Evolutionary conservation across 1,140 invertebrate species (phyloP).

Genomic region (Drosophila guanche): DNA sequence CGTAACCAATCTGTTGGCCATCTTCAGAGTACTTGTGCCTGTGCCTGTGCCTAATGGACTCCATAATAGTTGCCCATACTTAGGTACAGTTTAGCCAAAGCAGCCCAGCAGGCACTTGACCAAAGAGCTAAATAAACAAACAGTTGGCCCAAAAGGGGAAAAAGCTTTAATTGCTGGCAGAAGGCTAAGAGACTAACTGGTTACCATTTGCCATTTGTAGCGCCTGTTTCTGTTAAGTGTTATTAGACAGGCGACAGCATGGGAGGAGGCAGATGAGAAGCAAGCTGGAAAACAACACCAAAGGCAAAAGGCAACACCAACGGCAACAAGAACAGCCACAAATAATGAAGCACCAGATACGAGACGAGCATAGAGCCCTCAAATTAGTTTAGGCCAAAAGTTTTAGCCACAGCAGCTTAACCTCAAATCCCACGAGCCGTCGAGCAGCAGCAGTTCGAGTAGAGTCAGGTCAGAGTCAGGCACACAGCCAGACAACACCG

Average conservation of each 20-base stretch:
- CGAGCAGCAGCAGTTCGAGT: neutral
- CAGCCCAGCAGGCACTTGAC: conserved; percentile 29
- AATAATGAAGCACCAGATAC: conserved; percentile 71
- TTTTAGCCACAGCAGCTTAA: conserved; percentile 80
- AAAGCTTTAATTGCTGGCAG: conserved; percentile 37
- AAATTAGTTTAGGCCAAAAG: conserved; percentile 81
- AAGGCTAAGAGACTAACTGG: conserved; percentile 21
- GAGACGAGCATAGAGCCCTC: conserved; percentile 21
- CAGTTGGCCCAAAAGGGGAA: conserved; percentile 13
- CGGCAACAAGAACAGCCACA: conserved; percentile 48
- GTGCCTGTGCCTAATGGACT: conserved; percentile 65
- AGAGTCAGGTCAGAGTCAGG: neutral
- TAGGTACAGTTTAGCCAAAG: conserved; percentile 21
- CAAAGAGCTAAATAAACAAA: conserved; percentile 60
- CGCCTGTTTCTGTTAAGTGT: conserved; percentile 59
- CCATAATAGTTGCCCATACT: conserved; percentile 66
- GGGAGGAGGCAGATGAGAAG: conserved; percentile 24
- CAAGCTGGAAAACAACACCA: conserved; percentile 22
- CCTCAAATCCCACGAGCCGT: conserved; percentile 65
- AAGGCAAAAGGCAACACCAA: conserved; percentile 23
- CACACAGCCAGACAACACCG: conserved; percentile 52
- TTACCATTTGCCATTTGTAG: conserved; percentile 32
- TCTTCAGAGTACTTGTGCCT: conserved; percentile 18
- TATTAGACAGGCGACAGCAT: conserved; percentile 66
- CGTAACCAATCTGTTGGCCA: conserved; percentile 38